phyloP scores from a whole-genome alignment of 37 sponge, comb jelly and placozoan species.

The Cladorhizidae sp. region DNA sequence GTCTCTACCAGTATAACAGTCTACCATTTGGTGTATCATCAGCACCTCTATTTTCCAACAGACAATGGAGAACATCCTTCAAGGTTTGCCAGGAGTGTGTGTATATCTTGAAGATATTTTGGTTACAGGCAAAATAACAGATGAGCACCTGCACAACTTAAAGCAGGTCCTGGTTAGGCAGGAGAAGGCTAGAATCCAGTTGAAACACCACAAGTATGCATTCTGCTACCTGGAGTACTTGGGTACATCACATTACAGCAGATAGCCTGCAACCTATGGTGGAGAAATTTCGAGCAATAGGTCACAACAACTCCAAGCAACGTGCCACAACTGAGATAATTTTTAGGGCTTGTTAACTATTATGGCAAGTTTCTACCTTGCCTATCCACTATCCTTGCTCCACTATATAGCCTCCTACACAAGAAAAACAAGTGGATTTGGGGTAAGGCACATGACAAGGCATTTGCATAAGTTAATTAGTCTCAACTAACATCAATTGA shows the following conservation, averaged over 20 bases:
- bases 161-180: conserved; percentile 17
- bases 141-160: too few relatives aligned
- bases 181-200: conserved; percentile 13
- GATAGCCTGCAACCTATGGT: conserved; percentile 3
- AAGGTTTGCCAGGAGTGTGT: conserved; percentile 1
- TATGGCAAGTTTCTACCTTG: conserved; percentile 39
- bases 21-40: conserved; percentile 40
- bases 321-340: conserved; percentile 9
- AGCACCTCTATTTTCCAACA: conserved; percentile 47
- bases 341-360: conserved; percentile 43
- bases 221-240: conserved; percentile 17
- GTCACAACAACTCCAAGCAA: conserved; percentile 23
- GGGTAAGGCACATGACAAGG: conserved; percentile 14
- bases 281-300: conserved; percentile 11
- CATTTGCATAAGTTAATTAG: conserved; percentile 29
- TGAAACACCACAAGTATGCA: conserved; percentile 21
- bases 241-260: conserved; percentile 23
- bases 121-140: too few relatives aligned
- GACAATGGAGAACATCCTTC: conserved; percentile 34
- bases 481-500: conserved; percentile 13
- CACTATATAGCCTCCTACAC: conserved; percentile 30
- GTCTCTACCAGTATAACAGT: conserved; percentile 36
- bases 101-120: conserved; percentile 36
- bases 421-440: conserved; percentile 34
- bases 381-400: conserved; percentile 32